Evolutionary conservation across 2,888 invertebrate species (phyloP), one percentile per base, ranked within the genome.

Genomic region (Lepidocyrtinus sp.): DNA sequence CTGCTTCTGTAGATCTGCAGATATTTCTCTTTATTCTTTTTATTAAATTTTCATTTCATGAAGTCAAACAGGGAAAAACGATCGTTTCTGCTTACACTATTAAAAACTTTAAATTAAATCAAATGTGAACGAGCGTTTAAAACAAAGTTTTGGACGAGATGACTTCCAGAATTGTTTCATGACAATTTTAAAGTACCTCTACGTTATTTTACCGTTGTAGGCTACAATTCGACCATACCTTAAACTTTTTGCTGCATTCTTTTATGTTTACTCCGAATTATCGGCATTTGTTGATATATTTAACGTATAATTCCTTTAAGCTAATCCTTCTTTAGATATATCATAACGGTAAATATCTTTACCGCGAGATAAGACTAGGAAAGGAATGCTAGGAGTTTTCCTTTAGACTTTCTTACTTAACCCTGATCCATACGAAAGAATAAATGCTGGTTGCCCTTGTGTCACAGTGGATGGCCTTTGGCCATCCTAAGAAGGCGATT

Each of bases 381-480:
- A 50, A 50, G 50, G 50, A 50, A 50, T 50, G 50, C 50, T 50
- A n/a, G 12, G 50, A 50, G 50, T 17, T n/a, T 50, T 17, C 50
- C 17, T 50, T 50, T 12, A n/a, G n/a, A 50, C 50, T 50, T 50
- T 12, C 12, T 36, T 36, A 7, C 36, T 36, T 36, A 2, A n/a
- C 17, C 50, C 15, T 50, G 50, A 50, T 50, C 50, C 17, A 50
- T n/a, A 50, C 50, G 50, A 50, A 2, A 50, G 26, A 65, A 74
- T 65, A 27, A 65, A 50, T 74, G 55, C 55, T 19, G 59, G 26
- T 64, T 55, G 64, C 46, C 63, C 55, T 64, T 65, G 64, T 71
- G 75, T 75, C 75, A 71, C 65, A 65, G 36, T 46, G 75, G 64
- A 45, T 62, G 75, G 70, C 65, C 67, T 71, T 61, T 75, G 80